A percentile compares a stretch with the other conserved stretches of the same genome.
Evolutionary conservation across 1,140 invertebrate species (phyloP).

Genomic region (Hylaeus volcanicus): DNA sequence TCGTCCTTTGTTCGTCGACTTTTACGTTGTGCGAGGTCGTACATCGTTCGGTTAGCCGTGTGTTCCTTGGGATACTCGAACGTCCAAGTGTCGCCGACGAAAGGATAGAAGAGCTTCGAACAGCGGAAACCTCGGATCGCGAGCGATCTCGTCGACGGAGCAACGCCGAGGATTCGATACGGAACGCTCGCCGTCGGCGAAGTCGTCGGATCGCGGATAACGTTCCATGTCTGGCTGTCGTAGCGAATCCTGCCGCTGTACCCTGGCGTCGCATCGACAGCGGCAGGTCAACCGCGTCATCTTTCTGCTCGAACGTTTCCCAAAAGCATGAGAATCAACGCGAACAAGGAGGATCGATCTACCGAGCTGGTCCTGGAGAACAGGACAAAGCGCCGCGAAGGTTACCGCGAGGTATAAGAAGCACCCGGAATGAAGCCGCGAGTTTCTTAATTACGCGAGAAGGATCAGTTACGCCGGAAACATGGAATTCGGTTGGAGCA

Average conservation of each 20-base stretch:
- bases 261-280: constrained; percentile 34
- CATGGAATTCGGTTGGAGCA: background rate
- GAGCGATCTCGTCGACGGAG: constrained; percentile 5
- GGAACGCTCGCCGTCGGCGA: constrained; percentile 2
- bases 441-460: background rate
- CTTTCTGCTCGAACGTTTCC: background rate
- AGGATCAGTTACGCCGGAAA: background rate
- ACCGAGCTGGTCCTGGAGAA: background rate
- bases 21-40: too few relatives aligned
- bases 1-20: too few relatives aligned
- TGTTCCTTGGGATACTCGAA: too few relatives aligned
- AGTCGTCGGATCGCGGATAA: background rate
- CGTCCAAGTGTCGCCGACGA: background rate
- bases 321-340: background rate
- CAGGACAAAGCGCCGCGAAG: background rate
- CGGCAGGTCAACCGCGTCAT: constrained; percentile 40
- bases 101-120: background rate
- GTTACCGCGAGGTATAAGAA: background rate
- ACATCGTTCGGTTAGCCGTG: too few relatives aligned
- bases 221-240: constrained; percentile 1
- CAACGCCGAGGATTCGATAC: background rate
- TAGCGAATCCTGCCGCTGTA: constrained; percentile 20
- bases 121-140: background rate
- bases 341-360: background rate
- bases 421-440: too few relatives aligned